Conservation (phyloP, 2,888 invertebrate genomes). For the Lumbricus terrestris region DNA sequence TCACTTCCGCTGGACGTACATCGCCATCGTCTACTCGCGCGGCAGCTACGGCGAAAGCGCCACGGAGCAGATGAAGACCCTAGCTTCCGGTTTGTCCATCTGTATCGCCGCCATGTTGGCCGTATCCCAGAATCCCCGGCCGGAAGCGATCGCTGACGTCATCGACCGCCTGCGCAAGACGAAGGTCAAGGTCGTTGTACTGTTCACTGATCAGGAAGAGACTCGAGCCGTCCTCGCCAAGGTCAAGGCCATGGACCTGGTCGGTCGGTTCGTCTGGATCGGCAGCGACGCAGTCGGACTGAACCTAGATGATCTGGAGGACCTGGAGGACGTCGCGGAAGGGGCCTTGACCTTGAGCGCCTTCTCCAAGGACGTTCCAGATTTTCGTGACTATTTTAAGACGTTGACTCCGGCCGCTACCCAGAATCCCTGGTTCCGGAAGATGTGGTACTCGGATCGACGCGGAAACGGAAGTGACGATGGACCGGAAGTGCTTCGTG, state of each 20-base stretch:
- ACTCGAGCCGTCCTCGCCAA: constrained; percentile 41
- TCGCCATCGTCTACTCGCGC: constrained; percentile 73
- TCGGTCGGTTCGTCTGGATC: constrained; percentile 49
- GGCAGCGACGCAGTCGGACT: constrained; percentile 47
- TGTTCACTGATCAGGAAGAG: constrained; percentile 48
- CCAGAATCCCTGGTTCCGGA: constrained; percentile 46
- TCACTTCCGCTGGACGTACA: constrained; percentile 72
- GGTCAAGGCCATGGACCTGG: constrained; percentile 36
- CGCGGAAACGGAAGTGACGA: not conserved
- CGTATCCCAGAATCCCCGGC: constrained; percentile 19
- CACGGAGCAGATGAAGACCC: constrained; percentile 37
- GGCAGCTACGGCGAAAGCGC: constrained; percentile 60
- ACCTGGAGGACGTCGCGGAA: constrained; percentile 37
- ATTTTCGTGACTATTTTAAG: constrained; percentile 43
- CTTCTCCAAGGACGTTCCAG: constrained; percentile 28
- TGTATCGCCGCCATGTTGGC: constrained; percentile 44
- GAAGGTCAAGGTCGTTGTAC: constrained; percentile 42
- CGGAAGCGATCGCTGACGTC: not conserved
- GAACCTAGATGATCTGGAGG: constrained; percentile 38
- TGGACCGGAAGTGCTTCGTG: not conserved
- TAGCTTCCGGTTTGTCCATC: constrained; percentile 34
- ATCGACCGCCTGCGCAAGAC: not conserved
- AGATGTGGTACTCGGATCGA: constrained; percentile 42
- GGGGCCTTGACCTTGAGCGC: constrained; percentile 42
- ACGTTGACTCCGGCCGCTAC: constrained; percentile 36